phyloP scores from a whole-genome alignment of 2,888 invertebrate species.

The Apocheima hispidaria region DNA sequence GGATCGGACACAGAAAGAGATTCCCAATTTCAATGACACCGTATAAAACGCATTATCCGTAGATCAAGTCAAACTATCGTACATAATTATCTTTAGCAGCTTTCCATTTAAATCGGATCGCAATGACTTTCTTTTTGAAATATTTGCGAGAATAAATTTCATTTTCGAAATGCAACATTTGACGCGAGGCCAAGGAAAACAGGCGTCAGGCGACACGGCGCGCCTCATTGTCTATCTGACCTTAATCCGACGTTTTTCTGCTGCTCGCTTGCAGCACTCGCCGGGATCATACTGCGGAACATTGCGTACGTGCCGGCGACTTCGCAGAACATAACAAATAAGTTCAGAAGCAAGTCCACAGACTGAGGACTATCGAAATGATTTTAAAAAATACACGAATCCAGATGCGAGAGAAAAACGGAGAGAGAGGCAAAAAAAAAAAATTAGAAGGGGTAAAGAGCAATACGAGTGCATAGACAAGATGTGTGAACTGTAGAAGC shows the following conservation, averaged over 20 bases:
- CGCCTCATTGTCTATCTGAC: conserved; percentile 70
- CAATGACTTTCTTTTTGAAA: conserved; percentile 44
- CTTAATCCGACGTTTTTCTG: conserved; percentile 71
- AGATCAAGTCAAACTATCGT: background rate
- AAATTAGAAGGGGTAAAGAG: too few relatives aligned
- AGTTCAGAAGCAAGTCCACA: too few relatives aligned
- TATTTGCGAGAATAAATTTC: conserved; percentile 53
- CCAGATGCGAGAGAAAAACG: too few relatives aligned
- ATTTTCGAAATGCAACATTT: conserved; percentile 69
- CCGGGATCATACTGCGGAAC: conserved; percentile 42
- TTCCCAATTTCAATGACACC: background rate
- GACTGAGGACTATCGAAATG: too few relatives aligned
- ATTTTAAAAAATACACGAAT: too few relatives aligned
- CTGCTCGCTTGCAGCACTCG: conserved; percentile 58
- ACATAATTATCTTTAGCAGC: conserved; percentile 20
- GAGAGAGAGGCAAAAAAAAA: too few relatives aligned
- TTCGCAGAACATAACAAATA: background rate
- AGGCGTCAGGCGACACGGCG: conserved; percentile 61
- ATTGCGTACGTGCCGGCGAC: background rate
- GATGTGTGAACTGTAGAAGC: too few relatives aligned
- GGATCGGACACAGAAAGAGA: background rate
- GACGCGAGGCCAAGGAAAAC: conserved; percentile 68
- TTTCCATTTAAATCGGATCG: conserved; percentile 27
- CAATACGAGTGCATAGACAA: too few relatives aligned
- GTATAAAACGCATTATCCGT: background rate